phyloP scores from a whole-genome alignment of 92 coral and sea anemone genomes.

The Chrysogorgia sp. region DNA sequence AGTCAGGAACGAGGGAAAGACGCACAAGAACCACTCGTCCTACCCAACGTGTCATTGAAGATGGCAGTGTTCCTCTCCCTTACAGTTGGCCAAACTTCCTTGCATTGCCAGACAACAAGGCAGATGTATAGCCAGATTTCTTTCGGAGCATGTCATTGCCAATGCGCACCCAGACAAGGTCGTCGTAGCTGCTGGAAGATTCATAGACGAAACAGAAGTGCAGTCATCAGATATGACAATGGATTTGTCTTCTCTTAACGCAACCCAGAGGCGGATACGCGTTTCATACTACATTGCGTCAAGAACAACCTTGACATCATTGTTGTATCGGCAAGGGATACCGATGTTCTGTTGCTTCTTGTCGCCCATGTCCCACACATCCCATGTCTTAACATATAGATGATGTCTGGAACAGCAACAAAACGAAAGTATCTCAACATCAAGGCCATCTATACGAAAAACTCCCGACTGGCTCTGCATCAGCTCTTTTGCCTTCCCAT shows the following conservation, averaged over 20 bases:
- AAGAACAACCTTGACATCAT: too few relatives aligned
- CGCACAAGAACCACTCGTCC: too few relatives aligned
- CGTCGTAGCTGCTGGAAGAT: constrained; percentile 58
- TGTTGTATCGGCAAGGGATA: too few relatives aligned
- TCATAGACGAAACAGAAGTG: constrained; percentile 55
- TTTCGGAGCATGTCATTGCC: constrained; percentile 50
- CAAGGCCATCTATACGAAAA: constrained; percentile 41
- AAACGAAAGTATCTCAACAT: constrained; percentile 62
- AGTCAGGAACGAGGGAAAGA: constrained; percentile 60
- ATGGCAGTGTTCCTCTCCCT: constrained; percentile 59
- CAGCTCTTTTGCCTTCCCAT: constrained; percentile 66
- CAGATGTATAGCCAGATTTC: constrained; percentile 66
- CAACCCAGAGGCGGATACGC: constrained; percentile 63
- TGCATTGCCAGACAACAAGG: constrained; percentile 69
- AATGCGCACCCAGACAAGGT: constrained; percentile 52
- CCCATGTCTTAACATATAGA: constrained; percentile 49
- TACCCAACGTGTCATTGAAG: constrained; percentile 57
- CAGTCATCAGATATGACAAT: constrained; percentile 43
- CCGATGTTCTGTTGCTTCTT: too few relatives aligned
- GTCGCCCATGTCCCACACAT: constrained; percentile 56
- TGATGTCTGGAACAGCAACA: constrained; percentile 68
- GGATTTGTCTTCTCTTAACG: constrained; percentile 48
- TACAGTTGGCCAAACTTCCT: constrained; percentile 62
- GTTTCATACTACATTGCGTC: constrained; percentile 50
- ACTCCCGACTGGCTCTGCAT: constrained; percentile 41